Evolutionary conservation across 1,140 invertebrate species (phyloP), one percentile per base, ranked within the genome.

Genomic region (Melanaphis sacchari): DNA sequence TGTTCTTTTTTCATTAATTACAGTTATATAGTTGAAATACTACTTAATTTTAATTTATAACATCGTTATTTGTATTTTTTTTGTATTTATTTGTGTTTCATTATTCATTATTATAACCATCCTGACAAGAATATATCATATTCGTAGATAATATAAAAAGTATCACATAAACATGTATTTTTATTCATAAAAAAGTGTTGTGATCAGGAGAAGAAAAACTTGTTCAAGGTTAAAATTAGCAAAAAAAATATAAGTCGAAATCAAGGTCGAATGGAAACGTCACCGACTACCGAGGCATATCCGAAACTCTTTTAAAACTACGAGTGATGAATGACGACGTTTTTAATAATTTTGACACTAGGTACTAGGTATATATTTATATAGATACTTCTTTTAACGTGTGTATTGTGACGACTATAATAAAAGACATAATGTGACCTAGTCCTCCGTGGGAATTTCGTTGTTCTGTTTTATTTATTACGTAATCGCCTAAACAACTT

Each of bases 391-490:
- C 2, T 9, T 84, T 84, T 84, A 38, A 40, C 38, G 22, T 84
- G 24, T 4, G 31, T 26, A 40, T 21, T 26, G 9, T 31, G 54
- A 8, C 26, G 26, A 59, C 54, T 84, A 41, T 38, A 38, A 40
- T 41, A 85, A 43, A 85, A 11, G 15, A 76, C n/a, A 15, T 87
- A 87, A n/a, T 46, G n/a, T 87, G 26, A n/a, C 21, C 41, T 46
- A 43, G 26, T 54, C n/a, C 8, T 49, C 52, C 40, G 89, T 90
- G 52, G 89, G 89, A 90, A 90, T 90, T 59, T 90, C 88, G 52
- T 59, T 24, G 88, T 90, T 54, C 52, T 40, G 52, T 90, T 90
- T 90, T 66, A 59, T 59, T n/a, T 22, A 59, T 90, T 90, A 66
- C 89, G 54, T n/a, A 90, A 90, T 66, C 38, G 5, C 26, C 38